Percentiles rank a stretch among this genome's conserved stretches.
Conservation (phyloP, 2,797 vertebrate genomes). For the Hylomyscus alleni region DNA sequence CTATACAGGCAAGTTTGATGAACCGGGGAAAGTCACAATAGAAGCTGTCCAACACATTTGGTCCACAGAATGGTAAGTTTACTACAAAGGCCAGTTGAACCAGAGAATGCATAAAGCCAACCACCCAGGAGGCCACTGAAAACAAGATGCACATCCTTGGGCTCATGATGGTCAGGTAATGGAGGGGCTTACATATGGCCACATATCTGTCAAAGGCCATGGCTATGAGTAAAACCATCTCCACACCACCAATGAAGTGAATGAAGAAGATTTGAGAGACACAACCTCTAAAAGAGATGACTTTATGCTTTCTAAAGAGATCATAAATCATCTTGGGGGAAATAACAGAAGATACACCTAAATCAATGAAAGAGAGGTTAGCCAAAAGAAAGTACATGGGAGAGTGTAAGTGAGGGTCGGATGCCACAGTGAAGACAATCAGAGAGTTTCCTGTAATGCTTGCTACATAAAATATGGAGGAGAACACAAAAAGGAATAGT, state of each 20-base stretch:
- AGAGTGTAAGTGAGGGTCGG: constrained; percentile 31
- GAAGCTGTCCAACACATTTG: constrained; percentile 71
- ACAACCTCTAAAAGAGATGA: constrained; percentile 80
- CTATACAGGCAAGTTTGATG: constrained; percentile 71
- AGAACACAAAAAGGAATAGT: not conserved
- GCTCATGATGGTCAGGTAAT: constrained; percentile 71
- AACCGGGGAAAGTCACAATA: constrained; percentile 75
- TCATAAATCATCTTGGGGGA: constrained; percentile 70
- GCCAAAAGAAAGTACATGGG: constrained; percentile 16
- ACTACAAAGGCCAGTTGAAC: constrained; percentile 69
- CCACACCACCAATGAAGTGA: constrained; percentile 73
- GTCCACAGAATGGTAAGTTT: constrained; percentile 68
- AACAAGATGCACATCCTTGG: constrained; percentile 13
- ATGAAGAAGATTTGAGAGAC: constrained; percentile 83
- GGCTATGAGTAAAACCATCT: constrained; percentile 62
- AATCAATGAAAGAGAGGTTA: constrained; percentile 66
- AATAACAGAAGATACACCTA: constrained; percentile 53
- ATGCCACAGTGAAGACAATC: not conserved
- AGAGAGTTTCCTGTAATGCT: constrained; percentile 33
- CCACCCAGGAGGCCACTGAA: not conserved
- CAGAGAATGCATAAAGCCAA: not conserved
- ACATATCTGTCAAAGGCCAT: constrained; percentile 79
- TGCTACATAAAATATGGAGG: not conserved
- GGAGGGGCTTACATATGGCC: constrained; percentile 76
- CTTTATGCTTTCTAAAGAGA: constrained; percentile 50